Base-by-base conservation (phyloP, 2,113 vertebrate species). In the Mesembrinibis cayennensis region DNA sequence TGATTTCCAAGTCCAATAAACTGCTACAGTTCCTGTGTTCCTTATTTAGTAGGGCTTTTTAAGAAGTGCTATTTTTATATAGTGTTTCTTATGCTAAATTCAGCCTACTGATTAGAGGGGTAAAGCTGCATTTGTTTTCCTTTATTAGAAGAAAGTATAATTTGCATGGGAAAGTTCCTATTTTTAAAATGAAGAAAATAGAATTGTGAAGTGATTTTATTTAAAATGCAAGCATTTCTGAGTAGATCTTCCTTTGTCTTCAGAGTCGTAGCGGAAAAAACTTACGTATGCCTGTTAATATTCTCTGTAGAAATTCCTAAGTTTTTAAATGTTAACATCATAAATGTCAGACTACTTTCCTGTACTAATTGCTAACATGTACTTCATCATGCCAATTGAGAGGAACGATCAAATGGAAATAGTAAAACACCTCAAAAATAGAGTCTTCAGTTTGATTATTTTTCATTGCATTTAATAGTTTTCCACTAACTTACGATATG, bases 51-150 rank as follows among this genome's bases (percentile, higher is more conserved):
- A 32, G 52, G 29, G 73, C 73, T 84, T 95, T 94, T 95, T 61
- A 90, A 93, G 90, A 92, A 72, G 52, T 45, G 49, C 96, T 97
- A 93, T 97, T 96, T 97, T 87, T 90, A 36, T 17, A 0, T 8
- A 20, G 74, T 17, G 65, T 83, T 97, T 88, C 82, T 93, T 73
- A 49, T 17, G 53, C 78, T 95, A 89, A 96, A 61, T 92, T 89
- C 69, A 95, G 72, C 44, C 72, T 67, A 5, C 62, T 90, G 83
- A 82, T 95, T 89, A 93, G 16, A 81, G 76, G 62, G 42, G 16
- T 72, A 90, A 74, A 87, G 52, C 82, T 91, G 56, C 77, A 59
- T 92, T 93, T 87, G 47, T 95, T 90, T 95, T 94, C 90, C 53
- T 81, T 93, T 85, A 67, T 90, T 89, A 92, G 81, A 78, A 72